A percentile compares a stretch with the other conserved stretches of the same genome.
Conservation (phyloP, 2,113 vertebrate genomes). For the Corvus cornix region DNA sequence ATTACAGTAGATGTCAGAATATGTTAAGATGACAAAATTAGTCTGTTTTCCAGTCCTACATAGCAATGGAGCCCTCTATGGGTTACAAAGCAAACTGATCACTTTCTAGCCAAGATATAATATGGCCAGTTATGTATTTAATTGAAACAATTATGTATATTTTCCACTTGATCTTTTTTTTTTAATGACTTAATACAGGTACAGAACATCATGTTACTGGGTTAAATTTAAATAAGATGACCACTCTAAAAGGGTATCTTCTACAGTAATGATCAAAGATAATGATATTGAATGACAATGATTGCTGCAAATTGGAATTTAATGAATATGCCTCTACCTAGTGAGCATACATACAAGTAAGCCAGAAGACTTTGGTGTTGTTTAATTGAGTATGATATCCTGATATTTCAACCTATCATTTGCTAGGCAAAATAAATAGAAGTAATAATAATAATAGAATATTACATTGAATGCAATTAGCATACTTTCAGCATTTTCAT, state of each 20-base stretch:
- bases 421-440: not conserved
- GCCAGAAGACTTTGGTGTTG: not conserved
- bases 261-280: not conserved
- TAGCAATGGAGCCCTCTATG: slow-evolving; percentile 52
- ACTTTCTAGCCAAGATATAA: not conserved
- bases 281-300: not conserved
- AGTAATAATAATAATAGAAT: not conserved
- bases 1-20: slow-evolving; percentile 31
- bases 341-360: not conserved
- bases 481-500: not conserved
- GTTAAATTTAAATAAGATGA: not conserved
- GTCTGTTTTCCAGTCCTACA: not conserved
- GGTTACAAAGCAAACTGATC: not conserved
- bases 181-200: not conserved
- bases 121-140: not conserved
- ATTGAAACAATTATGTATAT: not conserved
- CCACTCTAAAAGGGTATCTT: not conserved
- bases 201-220: not conserved
- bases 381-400: not conserved
- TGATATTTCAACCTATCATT: not conserved
- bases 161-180: not conserved
- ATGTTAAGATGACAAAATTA: not conserved
- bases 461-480: not conserved
- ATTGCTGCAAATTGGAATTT: not conserved
- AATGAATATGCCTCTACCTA: not conserved